These are phyloP conservation scores for Drosophila yakuba DNA, from an alignment of 1,140 invertebrate genomes.

Conservation along the genomic window DNA sequence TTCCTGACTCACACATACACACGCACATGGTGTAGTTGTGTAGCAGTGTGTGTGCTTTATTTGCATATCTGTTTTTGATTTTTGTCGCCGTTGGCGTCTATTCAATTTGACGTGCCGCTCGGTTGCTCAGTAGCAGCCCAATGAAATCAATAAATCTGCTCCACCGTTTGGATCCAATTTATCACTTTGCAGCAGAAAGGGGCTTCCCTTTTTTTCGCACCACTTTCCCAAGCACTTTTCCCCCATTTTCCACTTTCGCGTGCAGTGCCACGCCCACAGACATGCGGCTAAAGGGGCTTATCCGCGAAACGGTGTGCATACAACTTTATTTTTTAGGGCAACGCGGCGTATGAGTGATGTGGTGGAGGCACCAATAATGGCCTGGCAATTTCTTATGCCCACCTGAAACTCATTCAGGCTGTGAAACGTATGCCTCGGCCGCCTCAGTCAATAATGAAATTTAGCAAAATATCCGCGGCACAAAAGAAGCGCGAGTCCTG, in stretches of 20 bases:
- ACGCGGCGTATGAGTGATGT: constrained; percentile 69
- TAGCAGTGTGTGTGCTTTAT: constrained; percentile 40
- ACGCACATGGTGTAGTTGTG: background rate
- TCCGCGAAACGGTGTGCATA: constrained; percentile 51
- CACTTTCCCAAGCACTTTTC: constrained; percentile 11
- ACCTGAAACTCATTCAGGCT: constrained; percentile 11
- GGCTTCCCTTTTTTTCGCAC: background rate
- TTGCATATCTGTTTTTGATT: constrained; percentile 82
- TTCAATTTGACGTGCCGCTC: constrained; percentile 72
- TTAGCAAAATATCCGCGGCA: constrained; percentile 70
- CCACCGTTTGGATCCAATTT: constrained; percentile 81
- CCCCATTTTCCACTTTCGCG: constrained; percentile 32
- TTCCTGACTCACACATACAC: background rate
- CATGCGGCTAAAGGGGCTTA: constrained; percentile 52
- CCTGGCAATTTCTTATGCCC: constrained; percentile 56
- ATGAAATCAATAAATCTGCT: constrained; percentile 83
- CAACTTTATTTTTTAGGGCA: constrained; percentile 72
- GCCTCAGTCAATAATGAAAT: constrained; percentile 79
- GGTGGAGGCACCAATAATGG: constrained; percentile 8
- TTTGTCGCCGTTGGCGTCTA: constrained; percentile 77
- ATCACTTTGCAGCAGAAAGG: constrained; percentile 63
- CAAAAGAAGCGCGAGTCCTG: constrained; percentile 61
- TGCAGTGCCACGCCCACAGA: constrained; percentile 43
- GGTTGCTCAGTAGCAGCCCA: constrained; percentile 42
- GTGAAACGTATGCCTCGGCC: constrained; percentile 24